Base-by-base conservation (phyloP, 1,140 invertebrate genomes). In the Drosophila kikkawai region DNA sequence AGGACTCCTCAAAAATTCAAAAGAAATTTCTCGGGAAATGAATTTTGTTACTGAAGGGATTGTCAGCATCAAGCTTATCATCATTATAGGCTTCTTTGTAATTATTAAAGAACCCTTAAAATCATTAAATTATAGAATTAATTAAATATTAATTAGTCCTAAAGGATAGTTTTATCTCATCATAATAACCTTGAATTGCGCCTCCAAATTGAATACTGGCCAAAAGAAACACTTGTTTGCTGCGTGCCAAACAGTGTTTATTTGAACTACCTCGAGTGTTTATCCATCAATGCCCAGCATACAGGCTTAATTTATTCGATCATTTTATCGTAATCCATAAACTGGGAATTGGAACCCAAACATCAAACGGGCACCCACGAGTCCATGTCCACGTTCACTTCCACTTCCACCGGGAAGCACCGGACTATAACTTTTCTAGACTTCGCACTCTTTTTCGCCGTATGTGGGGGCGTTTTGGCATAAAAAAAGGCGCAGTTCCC, bases 401-500 rank as follows among this genome's bases (percentile, higher is more conserved):
- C 41, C 32, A 12, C 32, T 36, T 22, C 8, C 19, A 53, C 9
- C 41, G 68, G 71, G 71, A 75, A 75, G 19, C 57, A 73, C 67
- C 57, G 29, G 42, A 51, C 48, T 22, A 57, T 75, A 75, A 75
- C 48, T 55, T 36, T 56, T 19, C 36, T 26, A 17, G 34, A 41
- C 53, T 56, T n/a, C 13, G 7, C 29, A 61, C 61, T 26, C 39
- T 55, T 39, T 58, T 37, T 44, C 26, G 19, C 29, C 44, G 11
- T 51, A 37, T 55, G 79, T 67, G 64, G 80, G 53, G 69, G 76
- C 67, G 64, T 64, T 60, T 59, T 37, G 37, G 45, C 19, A 59
- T 59, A 53, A 85, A 85, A 84, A 68, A 75, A 84, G 68, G 55
- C 84, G 84, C 80, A 87, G 66, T 88, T 85, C 36, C 53, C 36